Evolutionary conservation across 2,797 vertebrate species (phyloP).

Genomic region (Eulemur coronatus): DNA sequence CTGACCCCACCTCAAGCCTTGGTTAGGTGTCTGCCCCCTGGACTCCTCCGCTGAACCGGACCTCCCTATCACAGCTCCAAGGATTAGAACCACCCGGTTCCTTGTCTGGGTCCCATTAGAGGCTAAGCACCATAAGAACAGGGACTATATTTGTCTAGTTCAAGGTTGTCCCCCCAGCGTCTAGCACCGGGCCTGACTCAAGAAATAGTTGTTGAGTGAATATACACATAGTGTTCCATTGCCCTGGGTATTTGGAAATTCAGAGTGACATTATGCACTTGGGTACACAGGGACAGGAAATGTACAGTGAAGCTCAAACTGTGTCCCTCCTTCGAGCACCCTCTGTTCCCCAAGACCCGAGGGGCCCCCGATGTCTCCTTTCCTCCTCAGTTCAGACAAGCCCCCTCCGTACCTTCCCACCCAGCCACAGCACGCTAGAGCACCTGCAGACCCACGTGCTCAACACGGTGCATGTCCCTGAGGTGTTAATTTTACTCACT

Average conservation of each 20-base stretch:
- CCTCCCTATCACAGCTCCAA: not conserved
- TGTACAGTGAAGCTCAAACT: not conserved
- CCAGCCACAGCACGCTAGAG: not conserved
- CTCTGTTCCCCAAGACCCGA: not conserved
- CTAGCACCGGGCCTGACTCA: not conserved
- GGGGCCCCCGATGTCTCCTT: not conserved
- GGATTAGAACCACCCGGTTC: not conserved
- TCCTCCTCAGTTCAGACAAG: not conserved
- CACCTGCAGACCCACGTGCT: not conserved
- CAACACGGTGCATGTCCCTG: not conserved
- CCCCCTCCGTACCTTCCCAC: not conserved
- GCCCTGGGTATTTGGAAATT: not conserved
- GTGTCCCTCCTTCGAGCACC: fast-evolving
- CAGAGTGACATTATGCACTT: not conserved
- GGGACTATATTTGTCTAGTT: not conserved
- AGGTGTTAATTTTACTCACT: slow-evolving; percentile 37
- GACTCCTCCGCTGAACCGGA: fast-evolving
- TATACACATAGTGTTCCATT: fast-evolving
- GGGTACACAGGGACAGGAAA: too few species aligned
- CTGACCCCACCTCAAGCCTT: not conserved
- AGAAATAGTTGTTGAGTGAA: not conserved
- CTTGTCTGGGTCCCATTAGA: not conserved
- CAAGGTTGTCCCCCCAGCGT: not conserved
- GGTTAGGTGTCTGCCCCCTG: too few species aligned
- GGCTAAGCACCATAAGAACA: not conserved